Evolutionary conservation across 2,888 invertebrate genomes (phyloP).

Genomic region (Zaprionus obscuricornis): DNA sequence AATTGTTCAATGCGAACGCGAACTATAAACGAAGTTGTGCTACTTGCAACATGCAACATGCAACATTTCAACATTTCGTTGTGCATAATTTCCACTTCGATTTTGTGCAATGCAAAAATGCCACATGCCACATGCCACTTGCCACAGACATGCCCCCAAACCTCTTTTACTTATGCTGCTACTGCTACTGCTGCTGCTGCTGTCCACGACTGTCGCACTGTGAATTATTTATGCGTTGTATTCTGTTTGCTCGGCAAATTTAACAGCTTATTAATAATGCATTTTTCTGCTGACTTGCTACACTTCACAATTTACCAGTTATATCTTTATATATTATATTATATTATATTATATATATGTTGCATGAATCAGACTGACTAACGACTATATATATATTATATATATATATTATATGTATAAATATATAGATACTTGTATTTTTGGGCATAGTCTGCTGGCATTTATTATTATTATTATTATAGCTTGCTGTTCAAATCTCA

Average conservation of each 20-base stretch:
- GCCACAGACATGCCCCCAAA: not conserved
- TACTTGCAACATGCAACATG: not conserved
- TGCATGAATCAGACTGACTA: conserved; percentile 17
- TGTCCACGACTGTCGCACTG: conserved; percentile 16
- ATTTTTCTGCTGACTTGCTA: conserved; percentile 67
- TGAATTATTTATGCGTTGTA: conserved; percentile 66
- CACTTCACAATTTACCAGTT: conserved; percentile 34
- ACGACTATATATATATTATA: not conserved
- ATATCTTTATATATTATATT: not conserved
- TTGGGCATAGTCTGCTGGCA: conserved; percentile 39
- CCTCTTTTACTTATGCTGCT: not conserved
- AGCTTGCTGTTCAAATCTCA: conserved; percentile 41
- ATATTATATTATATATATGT: not conserved
- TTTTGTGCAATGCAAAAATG: conserved; percentile 65
- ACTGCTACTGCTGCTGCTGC: not conserved
- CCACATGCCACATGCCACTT: conserved; percentile 44
- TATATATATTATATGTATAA: not conserved
- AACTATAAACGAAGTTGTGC: conserved; percentile 33
- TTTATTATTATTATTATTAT: conserved; percentile 48
- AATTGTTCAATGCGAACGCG: conserved; percentile 54
- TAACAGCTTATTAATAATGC: conserved; percentile 76
- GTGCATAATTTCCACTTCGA: conserved; percentile 75
- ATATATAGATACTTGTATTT: conserved; percentile 2
- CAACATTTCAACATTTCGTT: conserved; percentile 55
- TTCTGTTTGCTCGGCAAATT: conserved; percentile 77